Percentiles rank a stretch among this genome's conserved stretches.
phyloP scores from a whole-genome alignment of 2,888 invertebrate species.

The Aelia acuminata region DNA sequence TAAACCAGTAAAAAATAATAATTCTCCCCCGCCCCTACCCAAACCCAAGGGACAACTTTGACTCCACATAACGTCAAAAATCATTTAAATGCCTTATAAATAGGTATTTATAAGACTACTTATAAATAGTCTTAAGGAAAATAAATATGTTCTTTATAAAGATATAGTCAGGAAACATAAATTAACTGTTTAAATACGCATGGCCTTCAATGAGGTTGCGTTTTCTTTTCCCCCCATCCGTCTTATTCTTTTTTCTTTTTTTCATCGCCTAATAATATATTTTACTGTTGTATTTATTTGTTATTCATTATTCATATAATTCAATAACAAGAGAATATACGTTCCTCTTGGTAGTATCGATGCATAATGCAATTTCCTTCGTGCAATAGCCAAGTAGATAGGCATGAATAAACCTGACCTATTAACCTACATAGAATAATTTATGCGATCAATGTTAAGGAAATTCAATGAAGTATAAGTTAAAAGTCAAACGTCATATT shows the following conservation, averaged over 20 bases:
- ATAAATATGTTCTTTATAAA: background rate
- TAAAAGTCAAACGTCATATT: background rate
- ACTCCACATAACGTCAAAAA: background rate
- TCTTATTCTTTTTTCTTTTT: background rate
- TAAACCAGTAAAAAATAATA: too few relatives aligned
- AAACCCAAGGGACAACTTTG: too few relatives aligned
- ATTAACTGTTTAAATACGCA: background rate
- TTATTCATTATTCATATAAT: constrained; percentile 7
- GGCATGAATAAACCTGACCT: constrained; percentile 4
- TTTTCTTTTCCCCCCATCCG: background rate
- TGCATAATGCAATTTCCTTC: constrained; percentile 5
- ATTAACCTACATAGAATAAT: background rate
- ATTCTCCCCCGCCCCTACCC: too few relatives aligned
- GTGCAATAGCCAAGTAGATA: background rate
- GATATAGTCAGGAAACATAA: background rate
- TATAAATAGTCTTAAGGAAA: background rate
- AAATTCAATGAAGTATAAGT: background rate
- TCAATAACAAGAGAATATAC: background rate
- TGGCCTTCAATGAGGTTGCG: background rate
- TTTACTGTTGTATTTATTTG: background rate
- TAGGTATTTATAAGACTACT: too few relatives aligned
- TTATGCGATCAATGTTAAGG: background rate
- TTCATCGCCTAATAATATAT: background rate
- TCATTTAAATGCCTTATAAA: background rate
- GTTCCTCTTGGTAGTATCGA: background rate